These are phyloP conservation scores for Clinocottus analis DNA, from an alignment of 2,113 vertebrate genomes.

Conservation along the genomic window DNA sequence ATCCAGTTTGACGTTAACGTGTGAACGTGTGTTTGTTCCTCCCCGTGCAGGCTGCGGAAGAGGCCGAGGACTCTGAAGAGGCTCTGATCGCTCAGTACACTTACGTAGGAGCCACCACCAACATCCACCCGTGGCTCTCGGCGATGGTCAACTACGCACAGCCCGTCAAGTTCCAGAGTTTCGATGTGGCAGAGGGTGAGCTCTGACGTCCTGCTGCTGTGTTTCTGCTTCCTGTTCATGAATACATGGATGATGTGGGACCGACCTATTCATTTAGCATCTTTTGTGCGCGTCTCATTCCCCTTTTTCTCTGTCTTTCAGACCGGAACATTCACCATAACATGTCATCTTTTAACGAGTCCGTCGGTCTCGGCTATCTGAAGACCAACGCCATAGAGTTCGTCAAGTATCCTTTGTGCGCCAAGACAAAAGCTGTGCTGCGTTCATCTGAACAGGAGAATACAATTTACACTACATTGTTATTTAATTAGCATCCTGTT, in stretches of 20 bases:
- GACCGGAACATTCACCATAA: conserved; percentile 97
- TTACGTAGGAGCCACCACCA: conserved; percentile 97
- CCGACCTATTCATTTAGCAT: background rate
- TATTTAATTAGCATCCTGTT: background rate
- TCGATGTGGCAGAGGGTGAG: conserved; percentile 95
- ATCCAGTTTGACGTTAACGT: background rate
- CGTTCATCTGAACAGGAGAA: background rate
- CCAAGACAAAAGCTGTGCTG: background rate
- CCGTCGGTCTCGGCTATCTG: conserved; percentile 96
- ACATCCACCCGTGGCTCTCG: conserved; percentile 97
- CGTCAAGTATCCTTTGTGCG: conserved; percentile 96
- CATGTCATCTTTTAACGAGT: conserved; percentile 99
- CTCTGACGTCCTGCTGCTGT: background rate
- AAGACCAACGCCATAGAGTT: conserved; percentile 99
- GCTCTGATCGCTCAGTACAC: conserved; percentile 97
- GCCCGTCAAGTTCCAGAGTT: conserved; percentile 98
- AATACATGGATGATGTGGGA: background rate
- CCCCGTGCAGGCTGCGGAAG: conserved; percentile 85
- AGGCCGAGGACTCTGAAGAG: conserved; percentile 93
- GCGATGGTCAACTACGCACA: conserved; percentile 99
- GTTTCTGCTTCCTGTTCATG: background rate
- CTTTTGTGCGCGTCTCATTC: background rate
- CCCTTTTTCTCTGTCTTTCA: conserved; percentile 62
- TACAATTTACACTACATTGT: background rate
- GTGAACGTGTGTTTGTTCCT: background rate